Conservation (phyloP, 2,888 invertebrate genomes). For the Nasonia oneida region DNA sequence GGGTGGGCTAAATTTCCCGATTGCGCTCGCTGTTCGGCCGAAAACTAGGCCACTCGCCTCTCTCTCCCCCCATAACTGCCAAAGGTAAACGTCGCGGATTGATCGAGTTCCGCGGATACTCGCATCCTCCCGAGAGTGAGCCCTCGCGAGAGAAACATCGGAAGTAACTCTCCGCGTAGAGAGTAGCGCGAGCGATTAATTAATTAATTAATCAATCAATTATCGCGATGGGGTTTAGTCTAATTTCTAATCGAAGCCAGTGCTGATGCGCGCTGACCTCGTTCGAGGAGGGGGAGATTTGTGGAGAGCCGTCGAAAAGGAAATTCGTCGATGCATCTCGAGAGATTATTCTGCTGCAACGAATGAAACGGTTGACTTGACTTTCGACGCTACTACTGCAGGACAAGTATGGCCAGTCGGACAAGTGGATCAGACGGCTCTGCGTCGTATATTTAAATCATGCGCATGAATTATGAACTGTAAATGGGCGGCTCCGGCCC, state of each 20-base stretch:
- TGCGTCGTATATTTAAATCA: conserved; percentile 16
- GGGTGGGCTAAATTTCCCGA: background rate
- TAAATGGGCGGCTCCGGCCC: conserved; percentile 1
- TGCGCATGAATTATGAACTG: conserved; percentile 42
- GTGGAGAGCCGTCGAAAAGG: background rate
- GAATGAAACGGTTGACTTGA: background rate
- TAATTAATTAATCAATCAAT: conserved; percentile 34
- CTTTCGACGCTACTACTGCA: background rate
- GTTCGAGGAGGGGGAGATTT: background rate
- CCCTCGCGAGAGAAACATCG: background rate
- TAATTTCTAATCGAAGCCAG: conserved; percentile 17
- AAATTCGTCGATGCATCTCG: background rate
- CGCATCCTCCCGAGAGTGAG: background rate
- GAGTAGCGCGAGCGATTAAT: conserved; percentile 2
- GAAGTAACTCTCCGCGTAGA: background rate
- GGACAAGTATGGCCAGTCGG: background rate
- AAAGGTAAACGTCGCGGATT: conserved; percentile 24
- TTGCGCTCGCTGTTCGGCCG: background rate
- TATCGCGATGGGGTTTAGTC: background rate
- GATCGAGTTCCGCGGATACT: background rate
- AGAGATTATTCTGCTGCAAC: background rate
- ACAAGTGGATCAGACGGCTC: background rate
- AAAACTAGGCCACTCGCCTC: conserved; percentile 4
- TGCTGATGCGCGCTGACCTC: background rate
- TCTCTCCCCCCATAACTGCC: background rate